Evolutionary conservation across 1,140 invertebrate species (phyloP).

Genomic region (Zaprionus africanus): DNA sequence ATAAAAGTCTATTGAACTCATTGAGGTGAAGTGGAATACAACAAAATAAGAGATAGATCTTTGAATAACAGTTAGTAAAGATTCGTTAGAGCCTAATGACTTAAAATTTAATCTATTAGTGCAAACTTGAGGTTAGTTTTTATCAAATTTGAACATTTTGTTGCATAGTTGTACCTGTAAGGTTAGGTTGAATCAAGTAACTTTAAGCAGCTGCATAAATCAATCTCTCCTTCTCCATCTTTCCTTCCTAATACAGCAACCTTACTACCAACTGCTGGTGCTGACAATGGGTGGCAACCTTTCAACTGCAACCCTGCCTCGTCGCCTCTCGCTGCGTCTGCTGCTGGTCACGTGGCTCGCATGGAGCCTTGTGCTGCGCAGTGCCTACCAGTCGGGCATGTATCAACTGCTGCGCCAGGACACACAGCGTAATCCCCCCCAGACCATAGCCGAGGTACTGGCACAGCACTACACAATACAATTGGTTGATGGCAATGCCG

Average conservation of each 20-base stretch:
- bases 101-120: too few relatives aligned
- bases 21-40: neutral
- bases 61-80: too few relatives aligned
- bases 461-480: conserved; percentile 56
- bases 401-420: conserved; percentile 72
- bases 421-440: conserved; percentile 65
- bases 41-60: too few relatives aligned
- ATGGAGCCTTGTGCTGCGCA: conserved; percentile 51
- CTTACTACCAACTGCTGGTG: conserved; percentile 64
- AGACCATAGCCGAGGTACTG: conserved; percentile 70
- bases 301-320: conserved; percentile 33
- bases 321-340: conserved; percentile 32
- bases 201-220: too few relatives aligned
- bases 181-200: too few relatives aligned
- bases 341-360: conserved; percentile 63
- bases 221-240: neutral
- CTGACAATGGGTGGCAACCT: conserved; percentile 65
- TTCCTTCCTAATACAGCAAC: conserved; percentile 11
- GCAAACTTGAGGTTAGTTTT: too few relatives aligned
- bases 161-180: too few relatives aligned
- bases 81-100: too few relatives aligned
- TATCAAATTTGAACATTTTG: too few relatives aligned
- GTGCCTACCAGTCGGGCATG: conserved; percentile 76
- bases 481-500: conserved; percentile 56
- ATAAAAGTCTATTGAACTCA: too few relatives aligned